phyloP scores from a whole-genome alignment of 2,797 vertebrate genomes.

The Crocidura indochinensis region DNA sequence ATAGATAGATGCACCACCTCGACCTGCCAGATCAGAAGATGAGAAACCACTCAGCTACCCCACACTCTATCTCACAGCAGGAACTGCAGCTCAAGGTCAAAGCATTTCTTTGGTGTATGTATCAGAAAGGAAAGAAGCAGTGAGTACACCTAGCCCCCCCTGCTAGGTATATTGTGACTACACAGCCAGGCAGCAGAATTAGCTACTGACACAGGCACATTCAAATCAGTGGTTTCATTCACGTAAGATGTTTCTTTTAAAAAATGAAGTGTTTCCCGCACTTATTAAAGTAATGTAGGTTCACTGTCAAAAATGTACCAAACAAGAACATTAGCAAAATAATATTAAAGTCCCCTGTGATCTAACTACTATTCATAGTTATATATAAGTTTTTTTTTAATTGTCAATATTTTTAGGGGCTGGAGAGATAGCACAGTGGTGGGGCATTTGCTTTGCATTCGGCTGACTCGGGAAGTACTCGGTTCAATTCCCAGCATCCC shows the following conservation, averaged over 20 bases:
- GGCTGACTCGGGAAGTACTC: too few relatives aligned
- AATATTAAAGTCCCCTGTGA: background rate
- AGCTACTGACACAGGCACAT: background rate
- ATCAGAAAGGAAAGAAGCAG: background rate
- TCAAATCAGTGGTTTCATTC: constrained; percentile 26
- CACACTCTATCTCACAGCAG: background rate
- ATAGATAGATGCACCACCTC: constrained; percentile 95
- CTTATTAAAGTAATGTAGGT: constrained; percentile 28
- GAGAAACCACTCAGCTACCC: background rate
- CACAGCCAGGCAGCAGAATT: background rate
- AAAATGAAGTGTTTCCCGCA: background rate
- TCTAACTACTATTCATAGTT: background rate
- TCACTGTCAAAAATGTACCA: constrained; percentile 54
- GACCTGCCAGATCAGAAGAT: constrained; percentile 88
- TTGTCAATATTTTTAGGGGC: background rate
- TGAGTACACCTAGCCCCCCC: rapidly evolving
- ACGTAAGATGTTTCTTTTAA: constrained; percentile 5
- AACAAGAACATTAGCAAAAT: constrained; percentile 20
- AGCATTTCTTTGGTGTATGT: background rate
- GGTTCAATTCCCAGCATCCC: too few relatives aligned
- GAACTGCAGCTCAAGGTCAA: background rate
- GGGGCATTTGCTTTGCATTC: too few relatives aligned
- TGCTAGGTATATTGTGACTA: background rate
- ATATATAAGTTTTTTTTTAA: background rate
- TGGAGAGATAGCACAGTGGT: too few relatives aligned